Conservation (phyloP, 2,113 vertebrate genomes). For the Pelvicachromis taeniatus region DNA sequence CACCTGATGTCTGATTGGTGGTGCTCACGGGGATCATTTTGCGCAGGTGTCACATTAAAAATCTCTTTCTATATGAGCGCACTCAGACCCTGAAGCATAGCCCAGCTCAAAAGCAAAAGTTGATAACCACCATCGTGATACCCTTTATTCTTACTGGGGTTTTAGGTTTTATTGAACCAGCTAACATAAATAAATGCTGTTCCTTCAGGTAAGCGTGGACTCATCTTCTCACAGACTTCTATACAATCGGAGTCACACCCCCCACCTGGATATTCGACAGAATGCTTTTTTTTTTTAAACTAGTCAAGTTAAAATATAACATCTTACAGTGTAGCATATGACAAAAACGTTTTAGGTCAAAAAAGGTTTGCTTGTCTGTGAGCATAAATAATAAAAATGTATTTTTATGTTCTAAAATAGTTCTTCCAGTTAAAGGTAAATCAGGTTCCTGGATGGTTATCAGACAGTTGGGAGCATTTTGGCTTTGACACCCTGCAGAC, state of each 20-base stretch:
- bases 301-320: background rate
- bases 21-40: background rate
- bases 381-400: background rate
- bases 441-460: background rate
- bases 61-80: background rate
- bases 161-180: background rate
- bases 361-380: background rate
- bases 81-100: background rate
- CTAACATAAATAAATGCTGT: background rate
- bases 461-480: background rate
- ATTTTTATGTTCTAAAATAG: background rate
- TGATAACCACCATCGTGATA: background rate
- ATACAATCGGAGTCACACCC: background rate
- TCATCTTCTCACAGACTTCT: background rate
- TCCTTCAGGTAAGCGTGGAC: background rate
- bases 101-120: background rate
- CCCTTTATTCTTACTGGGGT: background rate
- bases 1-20: background rate
- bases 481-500: background rate
- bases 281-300: background rate
- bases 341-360: background rate
- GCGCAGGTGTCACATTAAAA: background rate
- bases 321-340: background rate
- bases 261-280: background rate
- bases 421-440: background rate